Conservation (phyloP, 92 coral and sea anemone species). For the Paragorgia papillata region DNA sequence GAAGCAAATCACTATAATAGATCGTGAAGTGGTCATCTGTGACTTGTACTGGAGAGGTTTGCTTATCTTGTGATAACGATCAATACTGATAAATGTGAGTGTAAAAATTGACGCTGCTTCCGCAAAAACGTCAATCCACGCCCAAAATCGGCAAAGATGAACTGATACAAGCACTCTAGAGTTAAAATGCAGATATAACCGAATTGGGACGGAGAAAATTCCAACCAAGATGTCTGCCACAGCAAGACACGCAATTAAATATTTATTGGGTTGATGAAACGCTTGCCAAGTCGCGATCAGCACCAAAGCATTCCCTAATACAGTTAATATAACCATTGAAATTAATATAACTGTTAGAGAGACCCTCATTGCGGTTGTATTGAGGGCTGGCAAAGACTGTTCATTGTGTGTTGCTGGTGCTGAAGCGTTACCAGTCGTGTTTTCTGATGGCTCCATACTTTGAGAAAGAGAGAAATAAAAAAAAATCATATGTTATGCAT, state of each 20-base stretch:
- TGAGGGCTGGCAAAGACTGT: too few relatives aligned
- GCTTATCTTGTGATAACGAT: slow-evolving; percentile 13
- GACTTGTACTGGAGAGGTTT: slow-evolving; percentile 26
- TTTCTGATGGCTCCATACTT: too few relatives aligned
- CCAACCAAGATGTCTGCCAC: slow-evolving; percentile 88
- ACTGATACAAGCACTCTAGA: neutral
- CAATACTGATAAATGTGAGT: slow-evolving; percentile 27
- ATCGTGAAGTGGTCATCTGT: slow-evolving; percentile 18
- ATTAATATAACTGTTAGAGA: neutral
- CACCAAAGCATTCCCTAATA: slow-evolving; percentile 80
- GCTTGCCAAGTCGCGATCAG: slow-evolving; percentile 71
- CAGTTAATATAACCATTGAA: slow-evolving; percentile 55
- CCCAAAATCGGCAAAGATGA: slow-evolving; percentile 28
- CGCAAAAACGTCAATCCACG: slow-evolving; percentile 13
- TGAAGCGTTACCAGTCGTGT: too few relatives aligned
- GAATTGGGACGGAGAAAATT: slow-evolving; percentile 25
- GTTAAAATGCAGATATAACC: neutral
- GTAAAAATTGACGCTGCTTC: neutral
- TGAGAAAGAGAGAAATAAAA: too few relatives aligned
- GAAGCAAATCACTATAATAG: slow-evolving; percentile 4
- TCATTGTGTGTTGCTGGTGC: too few relatives aligned
- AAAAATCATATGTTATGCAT: too few relatives aligned
- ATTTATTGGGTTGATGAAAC: slow-evolving; percentile 86
- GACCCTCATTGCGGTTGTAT: neutral
- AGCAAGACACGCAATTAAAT: slow-evolving; percentile 83